Conservation (phyloP, 2,113 vertebrate genomes). For the Anser cygnoides region DNA sequence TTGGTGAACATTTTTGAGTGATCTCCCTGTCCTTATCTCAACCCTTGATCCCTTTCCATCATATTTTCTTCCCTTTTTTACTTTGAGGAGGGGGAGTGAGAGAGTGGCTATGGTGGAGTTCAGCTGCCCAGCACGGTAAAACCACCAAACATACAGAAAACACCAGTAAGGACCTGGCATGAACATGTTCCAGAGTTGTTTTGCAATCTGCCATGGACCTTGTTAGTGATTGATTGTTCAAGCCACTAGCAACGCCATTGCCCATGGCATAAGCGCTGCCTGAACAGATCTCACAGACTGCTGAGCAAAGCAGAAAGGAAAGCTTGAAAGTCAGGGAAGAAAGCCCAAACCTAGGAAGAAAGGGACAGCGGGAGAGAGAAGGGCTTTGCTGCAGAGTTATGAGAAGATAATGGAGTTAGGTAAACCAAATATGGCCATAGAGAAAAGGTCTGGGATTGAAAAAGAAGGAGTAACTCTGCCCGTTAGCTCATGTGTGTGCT, state of each 20-base stretch:
- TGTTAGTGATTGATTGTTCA: background rate
- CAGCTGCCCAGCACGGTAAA: too few species aligned
- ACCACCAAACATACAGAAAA: background rate
- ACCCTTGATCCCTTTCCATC: too few species aligned
- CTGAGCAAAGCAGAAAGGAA: background rate
- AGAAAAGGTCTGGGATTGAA: background rate
- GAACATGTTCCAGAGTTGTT: background rate
- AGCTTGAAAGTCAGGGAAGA: background rate
- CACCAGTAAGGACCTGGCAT: background rate
- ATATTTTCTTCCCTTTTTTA: too few species aligned
- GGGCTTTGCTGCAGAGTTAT: background rate
- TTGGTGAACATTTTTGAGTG: too few species aligned
- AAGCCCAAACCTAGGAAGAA: background rate
- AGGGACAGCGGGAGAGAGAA: background rate
- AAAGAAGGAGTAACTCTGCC: background rate
- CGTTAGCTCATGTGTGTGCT: background rate
- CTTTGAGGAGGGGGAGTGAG: too few species aligned
- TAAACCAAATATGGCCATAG: background rate
- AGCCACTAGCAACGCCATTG: background rate
- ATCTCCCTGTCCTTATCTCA: too few species aligned
- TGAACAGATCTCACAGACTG: background rate
- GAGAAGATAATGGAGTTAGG: background rate
- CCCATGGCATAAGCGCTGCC: background rate
- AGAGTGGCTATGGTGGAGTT: too few species aligned
- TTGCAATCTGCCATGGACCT: background rate